phyloP scores from a whole-genome alignment of 2,888 invertebrate genomes.

The Habrosyne pyritoides region DNA sequence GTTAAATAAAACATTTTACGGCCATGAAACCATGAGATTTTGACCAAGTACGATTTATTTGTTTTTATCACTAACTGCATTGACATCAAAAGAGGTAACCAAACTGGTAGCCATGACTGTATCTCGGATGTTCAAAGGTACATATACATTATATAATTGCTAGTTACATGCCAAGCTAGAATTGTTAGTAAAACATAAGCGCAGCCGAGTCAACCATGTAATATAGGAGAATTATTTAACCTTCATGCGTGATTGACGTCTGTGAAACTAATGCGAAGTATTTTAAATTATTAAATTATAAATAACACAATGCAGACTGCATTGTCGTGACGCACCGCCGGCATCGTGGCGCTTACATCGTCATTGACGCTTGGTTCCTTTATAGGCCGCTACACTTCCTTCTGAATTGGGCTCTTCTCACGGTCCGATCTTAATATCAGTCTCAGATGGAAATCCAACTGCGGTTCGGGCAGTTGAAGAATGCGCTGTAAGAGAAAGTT shows the following conservation, averaged over 20 bases:
- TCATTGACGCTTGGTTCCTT: constrained; percentile 13
- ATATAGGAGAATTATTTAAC: not conserved
- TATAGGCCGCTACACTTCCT: constrained; percentile 38
- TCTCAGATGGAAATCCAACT: not conserved
- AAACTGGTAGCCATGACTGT: not conserved
- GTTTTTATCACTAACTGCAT: too few relatives aligned
- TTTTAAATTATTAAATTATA: constrained; percentile 7
- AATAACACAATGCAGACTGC: constrained; percentile 9
- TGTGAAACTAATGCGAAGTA: not conserved
- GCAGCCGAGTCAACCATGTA: not conserved
- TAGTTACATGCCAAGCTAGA: not conserved
- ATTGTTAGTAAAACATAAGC: not conserved
- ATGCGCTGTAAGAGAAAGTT: too few relatives aligned
- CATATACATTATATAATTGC: not conserved
- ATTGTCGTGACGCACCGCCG: not conserved
- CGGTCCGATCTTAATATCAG: not conserved
- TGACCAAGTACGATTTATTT: too few relatives aligned
- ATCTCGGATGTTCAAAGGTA: too few relatives aligned
- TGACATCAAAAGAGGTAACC: not conserved
- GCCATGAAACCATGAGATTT: not conserved
- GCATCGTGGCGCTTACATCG: constrained; percentile 14
- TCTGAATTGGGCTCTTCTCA: constrained; percentile 5
- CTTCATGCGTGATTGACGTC: constrained; percentile 1
- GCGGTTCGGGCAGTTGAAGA: too few relatives aligned
- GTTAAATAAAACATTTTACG: not conserved